Evolutionary conservation across 2,888 invertebrate genomes (phyloP).

Genomic region (Minunthozetes semirufus): DNA sequence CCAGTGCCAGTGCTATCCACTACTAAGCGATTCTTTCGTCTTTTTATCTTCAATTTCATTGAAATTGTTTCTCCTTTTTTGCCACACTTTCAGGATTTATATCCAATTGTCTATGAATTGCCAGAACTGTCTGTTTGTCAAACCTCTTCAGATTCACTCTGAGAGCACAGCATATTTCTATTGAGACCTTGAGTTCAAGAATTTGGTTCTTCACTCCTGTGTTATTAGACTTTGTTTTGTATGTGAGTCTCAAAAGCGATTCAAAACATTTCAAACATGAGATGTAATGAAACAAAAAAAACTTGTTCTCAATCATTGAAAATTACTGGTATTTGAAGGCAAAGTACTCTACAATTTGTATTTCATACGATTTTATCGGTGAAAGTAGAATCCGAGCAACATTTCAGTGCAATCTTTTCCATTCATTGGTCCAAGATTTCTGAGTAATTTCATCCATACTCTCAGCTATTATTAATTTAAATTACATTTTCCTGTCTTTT

Average conservation of each 20-base stretch:
- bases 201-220: background rate
- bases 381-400: too few relatives aligned
- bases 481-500: too few relatives aligned
- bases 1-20: background rate
- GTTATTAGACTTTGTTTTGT: background rate
- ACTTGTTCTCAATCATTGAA: background rate
- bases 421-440: too few relatives aligned
- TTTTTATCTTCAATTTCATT: background rate
- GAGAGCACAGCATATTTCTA: background rate
- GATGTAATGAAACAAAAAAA: background rate
- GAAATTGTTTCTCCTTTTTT: constrained; percentile 10
- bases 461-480: too few relatives aligned
- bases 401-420: too few relatives aligned
- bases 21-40: background rate
- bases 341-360: background rate
- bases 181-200: background rate
- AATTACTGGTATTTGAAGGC: background rate
- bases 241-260: background rate
- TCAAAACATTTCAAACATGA: too few relatives aligned
- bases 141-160: constrained; percentile 3
- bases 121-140: constrained; percentile 13
- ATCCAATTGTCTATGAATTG: background rate
- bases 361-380: background rate
- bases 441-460: too few relatives aligned
- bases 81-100: background rate